Evolutionary conservation across 2,888 invertebrate genomes (phyloP).

Genomic region (Periphyllus acericola): DNA sequence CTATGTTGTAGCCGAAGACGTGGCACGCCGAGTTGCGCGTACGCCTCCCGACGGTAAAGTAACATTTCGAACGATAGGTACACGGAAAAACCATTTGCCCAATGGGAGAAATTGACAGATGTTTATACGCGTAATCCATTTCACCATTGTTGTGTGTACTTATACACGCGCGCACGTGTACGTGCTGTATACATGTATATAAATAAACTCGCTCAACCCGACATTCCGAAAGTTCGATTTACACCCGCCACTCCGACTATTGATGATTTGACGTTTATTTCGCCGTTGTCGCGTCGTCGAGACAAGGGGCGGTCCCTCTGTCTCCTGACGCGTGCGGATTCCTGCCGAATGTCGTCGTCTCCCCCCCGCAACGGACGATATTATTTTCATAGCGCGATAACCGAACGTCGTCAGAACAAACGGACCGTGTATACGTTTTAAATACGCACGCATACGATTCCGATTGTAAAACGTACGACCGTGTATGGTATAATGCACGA

Average conservation of each 20-base stretch:
- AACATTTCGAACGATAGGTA: slow-evolving; percentile 40
- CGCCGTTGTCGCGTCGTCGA: background rate
- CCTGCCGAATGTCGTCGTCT: background rate
- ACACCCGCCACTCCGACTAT: background rate
- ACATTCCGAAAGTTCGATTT: slow-evolving; percentile 14
- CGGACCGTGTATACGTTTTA: background rate
- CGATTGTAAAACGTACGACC: background rate
- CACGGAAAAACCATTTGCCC: slow-evolving; percentile 59
- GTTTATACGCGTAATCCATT: slow-evolving; percentile 52
- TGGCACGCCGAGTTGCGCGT: background rate
- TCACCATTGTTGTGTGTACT: slow-evolving; percentile 15
- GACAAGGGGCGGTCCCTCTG: background rate
- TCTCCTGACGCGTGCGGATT: background rate
- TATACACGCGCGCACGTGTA: background rate
- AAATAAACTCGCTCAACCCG: background rate
- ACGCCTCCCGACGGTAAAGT: too few relatives aligned
- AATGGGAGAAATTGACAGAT: slow-evolving; percentile 57
- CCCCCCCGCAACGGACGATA: background rate
- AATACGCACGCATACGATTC: background rate
- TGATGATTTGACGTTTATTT: slow-evolving; percentile 26
- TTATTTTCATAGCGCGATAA: background rate
- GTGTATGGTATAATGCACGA: background rate
- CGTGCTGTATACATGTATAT: too few relatives aligned
- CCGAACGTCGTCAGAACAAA: background rate
- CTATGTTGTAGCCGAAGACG: background rate